A percentile compares a stretch with the other conserved stretches of the same genome.
Conservation (phyloP, 2,113 vertebrate genomes). For the Anolis sagrei region DNA sequence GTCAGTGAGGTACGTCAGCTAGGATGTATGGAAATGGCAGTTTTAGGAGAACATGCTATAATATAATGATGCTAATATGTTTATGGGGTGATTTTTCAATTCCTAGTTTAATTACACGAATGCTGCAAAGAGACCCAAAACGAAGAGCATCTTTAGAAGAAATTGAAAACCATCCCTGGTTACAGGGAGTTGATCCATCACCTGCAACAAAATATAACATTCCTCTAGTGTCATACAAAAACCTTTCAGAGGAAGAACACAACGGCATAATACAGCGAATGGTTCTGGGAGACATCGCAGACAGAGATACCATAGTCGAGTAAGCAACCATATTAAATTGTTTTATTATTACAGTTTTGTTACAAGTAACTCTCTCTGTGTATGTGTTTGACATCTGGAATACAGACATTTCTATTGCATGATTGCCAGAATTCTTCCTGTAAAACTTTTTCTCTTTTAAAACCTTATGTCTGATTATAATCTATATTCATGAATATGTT, state of each 20-base stretch:
- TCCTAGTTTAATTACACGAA: conserved; percentile 92
- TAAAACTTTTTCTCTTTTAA: background rate
- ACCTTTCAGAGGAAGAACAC: conserved; percentile 96
- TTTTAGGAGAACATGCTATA: background rate
- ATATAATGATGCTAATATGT: background rate
- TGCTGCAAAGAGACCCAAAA: conserved; percentile 97
- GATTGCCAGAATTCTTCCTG: background rate
- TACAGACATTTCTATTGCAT: background rate
- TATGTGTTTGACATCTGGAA: background rate
- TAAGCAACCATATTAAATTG: conserved; percentile 69
- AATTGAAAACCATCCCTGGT: conserved; percentile 94
- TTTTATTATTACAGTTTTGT: background rate
- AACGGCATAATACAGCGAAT: conserved; percentile 98
- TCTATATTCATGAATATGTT: background rate
- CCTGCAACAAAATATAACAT: conserved; percentile 96
- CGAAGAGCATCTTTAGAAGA: conserved; percentile 92
- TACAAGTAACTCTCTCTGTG: background rate
- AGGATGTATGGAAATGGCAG: background rate
- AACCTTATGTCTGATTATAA: background rate
- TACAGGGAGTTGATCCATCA: conserved; percentile 96
- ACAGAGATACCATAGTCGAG: conserved; percentile 94
- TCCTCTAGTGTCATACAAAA: conserved; percentile 95
- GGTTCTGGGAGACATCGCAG: conserved; percentile 96
- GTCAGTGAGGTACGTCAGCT: background rate
- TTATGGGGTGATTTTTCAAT: conserved; percentile 50